Percentiles rank a stretch among this genome's conserved stretches.
phyloP scores from a whole-genome alignment of 2,797 vertebrate species.

The Poeciliopsis infans region DNA sequence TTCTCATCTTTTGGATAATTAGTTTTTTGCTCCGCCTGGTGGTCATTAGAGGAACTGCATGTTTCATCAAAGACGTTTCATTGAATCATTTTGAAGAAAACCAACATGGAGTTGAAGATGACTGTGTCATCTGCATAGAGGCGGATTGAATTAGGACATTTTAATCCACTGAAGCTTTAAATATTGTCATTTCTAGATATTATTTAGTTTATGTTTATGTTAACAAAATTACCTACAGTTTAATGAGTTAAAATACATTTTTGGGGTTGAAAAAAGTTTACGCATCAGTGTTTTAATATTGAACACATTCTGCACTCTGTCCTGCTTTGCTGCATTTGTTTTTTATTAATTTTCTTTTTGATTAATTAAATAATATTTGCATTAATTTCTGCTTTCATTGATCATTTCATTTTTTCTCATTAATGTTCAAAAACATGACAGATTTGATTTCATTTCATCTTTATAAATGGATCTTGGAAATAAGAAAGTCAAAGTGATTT shows the following conservation, averaged over 20 bases:
- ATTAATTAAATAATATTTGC: neutral
- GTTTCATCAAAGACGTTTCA: neutral
- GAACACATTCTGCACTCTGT: conserved; percentile 1
- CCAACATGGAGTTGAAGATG: neutral
- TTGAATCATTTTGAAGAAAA: neutral
- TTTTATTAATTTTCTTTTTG: neutral
- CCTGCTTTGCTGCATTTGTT: neutral
- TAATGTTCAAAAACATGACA: neutral
- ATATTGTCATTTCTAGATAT: neutral
- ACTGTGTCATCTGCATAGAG: conserved; percentile 24
- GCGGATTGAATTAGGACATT: neutral
- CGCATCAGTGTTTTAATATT: neutral
- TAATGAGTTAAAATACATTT: neutral
- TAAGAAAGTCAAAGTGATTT: too few species aligned
- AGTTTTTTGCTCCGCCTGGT: neutral
- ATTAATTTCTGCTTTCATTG: neutral
- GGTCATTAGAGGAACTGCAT: neutral
- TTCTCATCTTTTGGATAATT: neutral
- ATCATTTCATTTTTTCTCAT: neutral
- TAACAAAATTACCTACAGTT: neutral
- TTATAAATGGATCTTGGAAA: neutral
- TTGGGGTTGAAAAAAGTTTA: neutral
- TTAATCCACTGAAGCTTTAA: neutral
- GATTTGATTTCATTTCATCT: neutral
- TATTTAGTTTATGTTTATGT: neutral